Evolutionary conservation across 1,140 invertebrate genomes (phyloP), one percentile per base, ranked within the genome.

Genomic region (Apolygus lucorum): DNA sequence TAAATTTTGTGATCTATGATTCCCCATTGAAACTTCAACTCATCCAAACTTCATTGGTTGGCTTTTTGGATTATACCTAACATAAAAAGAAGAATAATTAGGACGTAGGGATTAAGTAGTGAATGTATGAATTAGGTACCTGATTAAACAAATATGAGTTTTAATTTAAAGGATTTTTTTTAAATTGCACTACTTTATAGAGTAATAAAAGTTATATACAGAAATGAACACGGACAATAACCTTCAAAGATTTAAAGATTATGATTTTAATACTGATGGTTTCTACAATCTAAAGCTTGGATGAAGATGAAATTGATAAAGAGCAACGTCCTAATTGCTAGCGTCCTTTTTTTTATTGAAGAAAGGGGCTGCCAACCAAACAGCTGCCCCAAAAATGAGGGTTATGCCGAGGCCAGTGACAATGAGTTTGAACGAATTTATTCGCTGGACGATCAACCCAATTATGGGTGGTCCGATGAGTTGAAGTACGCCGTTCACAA

Each of bases 401-500:
- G 89, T 84, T 25, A 90, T 76, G 8, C 91, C 91, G 0, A 92
- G 78, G 0, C 85, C 84, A 34, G 84, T 83, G 70, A 92, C 88
- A 8, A 92, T 82, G 1, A 87, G 84, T 70, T 84, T 84, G 76
- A 88, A 91, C 13, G 84, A 85, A 0, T 83, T 76, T 1, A 87
- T 84, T 14, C 80, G 78, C 69, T 89, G 84, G 70, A 81, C 87
- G 78, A 88, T 83, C 1, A 84, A 66, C 0, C 89, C 90, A 75
- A 89, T 91, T 28, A 92, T 81, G 0, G 90, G 91, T 0, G 91
- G 90, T 0, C 91, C 90, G 2, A 90, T 78, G 22, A 93, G 76
- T 76, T 92, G 90, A 22, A 92, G 77, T 34, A 92, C 82, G 0
- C 90, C 91, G 76, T 92, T 92, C 2, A 92, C 84, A 74, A 92